Base-by-base conservation (phyloP, 2,797 vertebrate genomes). In the Hippoglossus hippoglossus region DNA sequence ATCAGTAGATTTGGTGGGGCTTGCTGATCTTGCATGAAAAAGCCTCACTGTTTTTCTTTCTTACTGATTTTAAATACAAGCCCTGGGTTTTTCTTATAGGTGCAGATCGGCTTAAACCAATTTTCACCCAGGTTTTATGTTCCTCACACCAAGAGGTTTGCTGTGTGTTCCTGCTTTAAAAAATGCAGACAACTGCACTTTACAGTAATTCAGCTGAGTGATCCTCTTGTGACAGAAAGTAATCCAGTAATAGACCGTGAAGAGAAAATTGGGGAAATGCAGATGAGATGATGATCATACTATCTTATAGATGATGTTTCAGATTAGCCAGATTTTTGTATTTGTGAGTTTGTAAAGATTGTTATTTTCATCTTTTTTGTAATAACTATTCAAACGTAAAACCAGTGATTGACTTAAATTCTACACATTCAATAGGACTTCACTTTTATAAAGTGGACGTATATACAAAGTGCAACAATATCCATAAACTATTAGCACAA, bases 111-210 rank as follows among this genome's bases (percentile, higher is more conserved):
- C 62, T 41, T 10, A 56, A 68, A 65, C 22, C 16, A 8, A 60
- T 67, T 64, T 75, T 49, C 63, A 26, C 19, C n/a, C 25, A 55
- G 44, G 44, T 61, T 69, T 54, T 19, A 55, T 61, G 36, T 72
- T 67, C 56, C 44, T 12, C 50, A 63, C 31, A 55, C 22, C 25
- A 34, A 31, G 53, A 73, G 19, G 19, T 44, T 71, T 36, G 9
- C 25, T 71, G 12, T 31, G 47, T 62, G 2, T 79, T 67, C 51
- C 56, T 67, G 31, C 55, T 46, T 10, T 39, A 54, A 22, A 56
- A 59, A 81, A 83, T 54, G 73, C 68, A 72, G 78, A 80, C 67
- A 54, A 2, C 19, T 9, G 15, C 50, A 53, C n/a, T 71, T 65
- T 67, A 22, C 31, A 25, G 50, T 58, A 67, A 85, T 82, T 63